A percentile compares a stretch with the other conserved stretches of the same genome.
Conservation (phyloP, 1,140 invertebrate genomes). For the Acromyrmex echinatior region DNA sequence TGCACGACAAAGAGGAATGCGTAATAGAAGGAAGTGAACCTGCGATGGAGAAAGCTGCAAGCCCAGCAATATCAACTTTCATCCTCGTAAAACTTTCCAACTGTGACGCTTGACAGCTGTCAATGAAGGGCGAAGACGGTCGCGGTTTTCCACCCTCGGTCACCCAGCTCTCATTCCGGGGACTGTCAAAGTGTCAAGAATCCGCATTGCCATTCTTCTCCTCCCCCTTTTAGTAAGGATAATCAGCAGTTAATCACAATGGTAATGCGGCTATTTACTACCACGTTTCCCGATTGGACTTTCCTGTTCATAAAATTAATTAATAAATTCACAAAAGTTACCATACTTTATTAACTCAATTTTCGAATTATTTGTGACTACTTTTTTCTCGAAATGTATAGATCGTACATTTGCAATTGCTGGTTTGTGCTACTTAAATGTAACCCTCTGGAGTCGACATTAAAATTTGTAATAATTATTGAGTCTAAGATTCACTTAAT, state of each 20-base stretch:
- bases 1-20: neutral
- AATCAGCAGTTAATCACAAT: constrained; percentile 46
- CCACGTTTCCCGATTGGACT: neutral
- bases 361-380: neutral
- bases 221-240: neutral
- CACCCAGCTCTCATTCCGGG: constrained; percentile 49
- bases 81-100: constrained; percentile 77
- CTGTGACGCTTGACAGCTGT: constrained; percentile 84
- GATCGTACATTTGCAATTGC: neutral
- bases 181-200: constrained; percentile 77
- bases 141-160: constrained; percentile 70
- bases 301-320: neutral
- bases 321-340: neutral
- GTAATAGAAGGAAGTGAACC: constrained; percentile 24
- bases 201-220: constrained; percentile 70
- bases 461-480: no score
- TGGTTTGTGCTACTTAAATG: neutral
- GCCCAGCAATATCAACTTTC: constrained; percentile 81
- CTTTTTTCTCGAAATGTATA: neutral
- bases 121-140: constrained; percentile 73
- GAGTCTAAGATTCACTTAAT: no score
- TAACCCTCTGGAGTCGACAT: no score
- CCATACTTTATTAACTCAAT: neutral
- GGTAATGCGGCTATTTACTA: constrained; percentile 23
- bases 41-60: constrained; percentile 62